phyloP scores from a whole-genome alignment of 2,797 vertebrate species.

The Muscicapa striata region DNA sequence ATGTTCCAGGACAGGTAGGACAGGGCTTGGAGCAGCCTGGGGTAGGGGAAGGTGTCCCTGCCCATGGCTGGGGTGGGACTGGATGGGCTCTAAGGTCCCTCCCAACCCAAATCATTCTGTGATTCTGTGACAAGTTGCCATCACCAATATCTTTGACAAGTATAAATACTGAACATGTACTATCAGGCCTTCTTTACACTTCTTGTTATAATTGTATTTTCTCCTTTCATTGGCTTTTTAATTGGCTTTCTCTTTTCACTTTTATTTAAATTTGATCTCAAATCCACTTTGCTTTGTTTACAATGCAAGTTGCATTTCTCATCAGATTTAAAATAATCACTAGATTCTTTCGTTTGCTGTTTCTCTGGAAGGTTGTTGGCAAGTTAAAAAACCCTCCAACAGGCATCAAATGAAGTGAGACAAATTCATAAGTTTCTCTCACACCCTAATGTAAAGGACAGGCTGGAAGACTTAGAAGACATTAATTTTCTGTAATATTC shows the following conservation, averaged over 20 bases:
- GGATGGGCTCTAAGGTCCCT: not conserved
- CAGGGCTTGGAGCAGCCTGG: rapidly evolving
- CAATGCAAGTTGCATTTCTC: not conserved
- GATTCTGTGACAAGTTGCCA: not conserved
- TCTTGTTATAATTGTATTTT: not conserved
- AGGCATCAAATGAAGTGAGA: not conserved
- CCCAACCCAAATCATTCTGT: not conserved
- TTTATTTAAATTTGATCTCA: conserved; percentile 3
- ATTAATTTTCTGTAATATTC: conserved; percentile 19
- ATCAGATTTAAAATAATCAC: not conserved
- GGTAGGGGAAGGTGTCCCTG: not conserved
- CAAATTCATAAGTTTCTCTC: not conserved
- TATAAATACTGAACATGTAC: not conserved
- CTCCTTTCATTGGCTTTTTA: not conserved
- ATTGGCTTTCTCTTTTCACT: not conserved
- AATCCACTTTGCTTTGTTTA: not conserved
- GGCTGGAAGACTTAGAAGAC: not conserved
- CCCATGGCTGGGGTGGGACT: not conserved
- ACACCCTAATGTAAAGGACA: not conserved
- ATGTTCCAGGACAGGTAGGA: not conserved
- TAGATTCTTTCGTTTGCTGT: not conserved
- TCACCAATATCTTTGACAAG: not conserved
- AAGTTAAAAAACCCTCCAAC: not conserved
- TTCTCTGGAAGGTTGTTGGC: not conserved
- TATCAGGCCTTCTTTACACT: not conserved